These are phyloP conservation scores for Polyploca ridens DNA, from an alignment of 2,888 invertebrate species.

Conservation along the genomic window DNA sequence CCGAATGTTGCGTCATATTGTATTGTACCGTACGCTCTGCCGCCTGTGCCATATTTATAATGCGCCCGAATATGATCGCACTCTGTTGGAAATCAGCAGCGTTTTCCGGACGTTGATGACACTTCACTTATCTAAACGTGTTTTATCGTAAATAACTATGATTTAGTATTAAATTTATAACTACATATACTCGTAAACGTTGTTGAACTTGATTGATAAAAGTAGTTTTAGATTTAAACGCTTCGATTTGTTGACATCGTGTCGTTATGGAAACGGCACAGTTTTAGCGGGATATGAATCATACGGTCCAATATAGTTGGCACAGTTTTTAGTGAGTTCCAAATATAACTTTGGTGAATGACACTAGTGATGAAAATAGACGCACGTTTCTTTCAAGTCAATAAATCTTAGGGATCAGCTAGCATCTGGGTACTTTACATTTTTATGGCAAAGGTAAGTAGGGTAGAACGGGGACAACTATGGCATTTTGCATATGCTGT, in stretches of 20 bases:
- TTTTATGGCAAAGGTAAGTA: neutral
- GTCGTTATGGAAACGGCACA: slow-evolving; percentile 41
- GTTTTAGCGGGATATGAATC: slow-evolving; percentile 30
- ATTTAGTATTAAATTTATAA: too few relatives aligned
- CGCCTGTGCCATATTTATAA: neutral
- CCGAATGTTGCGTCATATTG: slow-evolving; percentile 59
- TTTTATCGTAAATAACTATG: too few relatives aligned
- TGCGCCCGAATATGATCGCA: neutral
- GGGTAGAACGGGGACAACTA: too few relatives aligned
- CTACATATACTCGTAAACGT: too few relatives aligned
- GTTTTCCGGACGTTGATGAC: neutral
- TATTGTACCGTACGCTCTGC: slow-evolving; percentile 9
- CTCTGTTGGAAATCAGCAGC: neutral
- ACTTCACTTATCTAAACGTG: too few relatives aligned
- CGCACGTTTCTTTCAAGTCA: neutral
- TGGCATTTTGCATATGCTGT: too few relatives aligned
- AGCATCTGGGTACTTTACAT: neutral
- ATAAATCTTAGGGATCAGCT: neutral
- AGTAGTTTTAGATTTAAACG: neutral
- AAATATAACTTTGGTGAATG: slow-evolving; percentile 36
- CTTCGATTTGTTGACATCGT: slow-evolving; percentile 33
- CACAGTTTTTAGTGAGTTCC: slow-evolving; percentile 33
- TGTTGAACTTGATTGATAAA: neutral
- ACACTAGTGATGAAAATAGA: slow-evolving; percentile 23
- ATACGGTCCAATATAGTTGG: slow-evolving; percentile 32